Conservation (phyloP, 2,113 vertebrate species). For the Callithrix jacchus region DNA sequence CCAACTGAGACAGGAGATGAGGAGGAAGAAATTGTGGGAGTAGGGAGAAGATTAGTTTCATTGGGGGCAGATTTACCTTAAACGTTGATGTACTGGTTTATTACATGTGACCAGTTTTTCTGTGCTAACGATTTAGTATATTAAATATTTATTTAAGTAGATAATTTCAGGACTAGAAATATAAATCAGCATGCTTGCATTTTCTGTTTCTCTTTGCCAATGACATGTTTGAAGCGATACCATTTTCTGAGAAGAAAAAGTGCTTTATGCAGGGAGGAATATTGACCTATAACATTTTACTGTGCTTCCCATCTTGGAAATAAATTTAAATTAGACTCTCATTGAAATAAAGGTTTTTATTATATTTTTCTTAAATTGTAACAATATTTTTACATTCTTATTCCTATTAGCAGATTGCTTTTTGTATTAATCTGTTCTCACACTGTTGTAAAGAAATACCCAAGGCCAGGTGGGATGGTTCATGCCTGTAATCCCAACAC, state of each 20-base stretch:
- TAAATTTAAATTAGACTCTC: background rate
- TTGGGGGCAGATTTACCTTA: background rate
- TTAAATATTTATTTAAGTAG: background rate
- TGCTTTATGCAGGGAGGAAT: background rate
- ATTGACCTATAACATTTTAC: background rate
- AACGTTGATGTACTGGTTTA: background rate
- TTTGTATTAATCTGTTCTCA: too few species aligned
- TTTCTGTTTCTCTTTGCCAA: conserved; percentile 25
- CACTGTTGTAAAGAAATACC: too few species aligned
- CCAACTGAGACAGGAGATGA: background rate
- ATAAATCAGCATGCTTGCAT: background rate
- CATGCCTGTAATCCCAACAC: too few species aligned
- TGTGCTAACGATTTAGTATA: background rate
- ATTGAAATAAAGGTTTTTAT: background rate
- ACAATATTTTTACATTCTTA: background rate
- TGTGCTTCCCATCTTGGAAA: background rate
- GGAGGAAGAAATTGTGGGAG: background rate
- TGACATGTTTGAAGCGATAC: background rate
- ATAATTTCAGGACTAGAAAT: background rate
- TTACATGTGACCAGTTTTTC: background rate
- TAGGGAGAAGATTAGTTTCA: background rate
- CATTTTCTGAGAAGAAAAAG: background rate
- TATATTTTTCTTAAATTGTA: conserved; percentile 31
- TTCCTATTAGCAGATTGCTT: background rate
- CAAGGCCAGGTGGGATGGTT: too few species aligned